phyloP scores from a whole-genome alignment of 30 jellyfish, hydroid and myxozoan species.

The Cassiopea andromeda region DNA sequence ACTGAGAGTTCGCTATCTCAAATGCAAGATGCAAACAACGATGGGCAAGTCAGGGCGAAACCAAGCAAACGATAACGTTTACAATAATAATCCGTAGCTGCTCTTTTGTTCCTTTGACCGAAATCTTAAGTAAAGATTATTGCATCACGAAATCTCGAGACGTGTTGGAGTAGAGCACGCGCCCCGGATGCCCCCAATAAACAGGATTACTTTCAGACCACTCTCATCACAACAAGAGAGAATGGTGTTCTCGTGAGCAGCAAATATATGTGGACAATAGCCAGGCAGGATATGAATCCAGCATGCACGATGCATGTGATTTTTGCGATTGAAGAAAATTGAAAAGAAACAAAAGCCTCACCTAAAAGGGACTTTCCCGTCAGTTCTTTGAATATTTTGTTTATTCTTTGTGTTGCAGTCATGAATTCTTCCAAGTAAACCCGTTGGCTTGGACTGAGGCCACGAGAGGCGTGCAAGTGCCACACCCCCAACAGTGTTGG shows the following conservation, averaged over 20 bases:
- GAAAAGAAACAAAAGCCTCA: background rate
- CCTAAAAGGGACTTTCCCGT: background rate
- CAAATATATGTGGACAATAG: too few species aligned
- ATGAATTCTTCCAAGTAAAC: too few species aligned
- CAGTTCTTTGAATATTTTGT: background rate
- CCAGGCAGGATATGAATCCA: too few species aligned
- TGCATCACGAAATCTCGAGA: background rate
- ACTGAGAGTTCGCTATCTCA: background rate
- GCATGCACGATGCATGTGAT: too few species aligned
- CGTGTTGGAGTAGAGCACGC: background rate
- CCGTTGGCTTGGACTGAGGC: too few species aligned
- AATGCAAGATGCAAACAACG: background rate
- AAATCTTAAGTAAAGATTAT: background rate
- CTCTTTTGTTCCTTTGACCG: background rate
- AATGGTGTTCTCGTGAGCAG: background rate
- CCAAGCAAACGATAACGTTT: background rate
- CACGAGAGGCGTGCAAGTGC: too few species aligned
- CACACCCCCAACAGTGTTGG: too few species aligned
- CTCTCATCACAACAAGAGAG: too few species aligned
- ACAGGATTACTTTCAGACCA: too few species aligned
- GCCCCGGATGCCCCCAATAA: background rate
- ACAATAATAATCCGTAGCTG: background rate
- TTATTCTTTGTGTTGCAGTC: background rate
- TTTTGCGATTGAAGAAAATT: too few species aligned
- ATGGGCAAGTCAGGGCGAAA: constrained; percentile 12